phyloP scores from a whole-genome alignment of 2,888 invertebrate species.

The Protophormia terraenovae region DNA sequence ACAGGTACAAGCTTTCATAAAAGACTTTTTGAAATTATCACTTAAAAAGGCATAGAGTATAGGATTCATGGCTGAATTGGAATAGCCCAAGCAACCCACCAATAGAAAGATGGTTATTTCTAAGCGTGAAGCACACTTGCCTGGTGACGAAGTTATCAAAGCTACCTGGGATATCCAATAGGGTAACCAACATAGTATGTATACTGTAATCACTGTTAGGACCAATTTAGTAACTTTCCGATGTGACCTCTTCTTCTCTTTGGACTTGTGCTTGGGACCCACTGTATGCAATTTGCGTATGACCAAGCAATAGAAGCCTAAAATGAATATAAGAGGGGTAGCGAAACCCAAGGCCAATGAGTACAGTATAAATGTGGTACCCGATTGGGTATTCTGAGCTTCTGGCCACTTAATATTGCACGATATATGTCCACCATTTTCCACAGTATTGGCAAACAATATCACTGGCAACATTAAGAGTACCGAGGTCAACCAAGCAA shows the following conservation, averaged over 20 bases:
- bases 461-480: slow-evolving; percentile 94
- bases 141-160: slow-evolving; percentile 88
- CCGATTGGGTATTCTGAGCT: slow-evolving; percentile 84
- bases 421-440: slow-evolving; percentile 83
- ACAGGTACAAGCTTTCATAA: slow-evolving; percentile 93
- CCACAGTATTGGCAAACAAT: slow-evolving; percentile 89
- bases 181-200: slow-evolving; percentile 95
- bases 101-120: slow-evolving; percentile 91
- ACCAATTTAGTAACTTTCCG: slow-evolving; percentile 96
- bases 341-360: slow-evolving; percentile 94
- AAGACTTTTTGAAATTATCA: slow-evolving; percentile 97
- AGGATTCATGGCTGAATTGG: slow-evolving; percentile 96
- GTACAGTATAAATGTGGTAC: slow-evolving; percentile 93
- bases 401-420: slow-evolving; percentile 93
- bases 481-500: slow-evolving; percentile 93
- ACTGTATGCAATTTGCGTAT: slow-evolving; percentile 93
- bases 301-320: slow-evolving; percentile 94
- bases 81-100: slow-evolving; percentile 89
- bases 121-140: slow-evolving; percentile 87
- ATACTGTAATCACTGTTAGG: slow-evolving; percentile 94
- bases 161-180: slow-evolving; percentile 96
- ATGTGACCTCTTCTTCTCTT: slow-evolving; percentile 94
- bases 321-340: slow-evolving; percentile 91
- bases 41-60: slow-evolving; percentile 95
- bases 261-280: slow-evolving; percentile 94